A percentile compares a stretch with the other conserved stretches of the same genome.
Conservation (phyloP, 2,888 invertebrate species). For the Nematopogon swammerdamellus region DNA sequence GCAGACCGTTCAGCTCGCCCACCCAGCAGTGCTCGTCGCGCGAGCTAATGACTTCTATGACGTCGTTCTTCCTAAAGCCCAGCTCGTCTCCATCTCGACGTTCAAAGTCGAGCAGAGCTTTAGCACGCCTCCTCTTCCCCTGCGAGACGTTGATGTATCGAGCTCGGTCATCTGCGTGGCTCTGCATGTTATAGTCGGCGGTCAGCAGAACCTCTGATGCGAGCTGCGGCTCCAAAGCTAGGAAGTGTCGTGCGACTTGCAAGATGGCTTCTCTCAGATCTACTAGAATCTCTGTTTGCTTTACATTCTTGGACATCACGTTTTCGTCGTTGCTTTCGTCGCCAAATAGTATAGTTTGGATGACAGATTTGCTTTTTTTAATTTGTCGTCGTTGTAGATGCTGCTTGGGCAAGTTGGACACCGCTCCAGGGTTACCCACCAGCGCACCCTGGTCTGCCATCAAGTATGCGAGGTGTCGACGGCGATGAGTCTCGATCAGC, state of each 20-base stretch:
- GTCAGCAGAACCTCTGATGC: constrained; percentile 74
- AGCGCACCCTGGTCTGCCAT: constrained; percentile 96
- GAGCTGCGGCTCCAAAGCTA: constrained; percentile 87
- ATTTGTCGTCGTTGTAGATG: constrained; percentile 83
- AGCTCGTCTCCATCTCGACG: constrained; percentile 97
- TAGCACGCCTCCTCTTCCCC: constrained; percentile 85
- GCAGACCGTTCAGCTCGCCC: constrained; percentile 91
- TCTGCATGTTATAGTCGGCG: constrained; percentile 94
- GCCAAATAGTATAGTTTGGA: constrained; percentile 85
- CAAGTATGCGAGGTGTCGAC: constrained; percentile 90
- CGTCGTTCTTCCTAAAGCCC: constrained; percentile 97
- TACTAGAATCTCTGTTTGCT: constrained; percentile 97
- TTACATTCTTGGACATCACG: constrained; percentile 92
- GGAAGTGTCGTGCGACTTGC: constrained; percentile 89
- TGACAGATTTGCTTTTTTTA: constrained; percentile 85
- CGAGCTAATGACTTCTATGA: constrained; percentile 95
- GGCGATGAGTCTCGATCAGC: constrained; percentile 82
- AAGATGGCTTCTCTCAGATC: constrained; percentile 94
- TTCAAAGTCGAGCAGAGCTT: constrained; percentile 96
- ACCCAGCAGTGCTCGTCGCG: constrained; percentile 99
- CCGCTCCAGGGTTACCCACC: constrained; percentile 85
- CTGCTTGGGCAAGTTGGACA: constrained; percentile 91
- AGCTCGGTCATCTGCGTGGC: constrained; percentile 91
- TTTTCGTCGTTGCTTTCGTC: constrained; percentile 76
- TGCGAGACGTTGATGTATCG: constrained; percentile 91